A percentile compares a stretch with the other conserved stretches of the same genome.
phyloP scores from a whole-genome alignment of 2,888 invertebrate genomes.

The Palloptera scutellata region DNA sequence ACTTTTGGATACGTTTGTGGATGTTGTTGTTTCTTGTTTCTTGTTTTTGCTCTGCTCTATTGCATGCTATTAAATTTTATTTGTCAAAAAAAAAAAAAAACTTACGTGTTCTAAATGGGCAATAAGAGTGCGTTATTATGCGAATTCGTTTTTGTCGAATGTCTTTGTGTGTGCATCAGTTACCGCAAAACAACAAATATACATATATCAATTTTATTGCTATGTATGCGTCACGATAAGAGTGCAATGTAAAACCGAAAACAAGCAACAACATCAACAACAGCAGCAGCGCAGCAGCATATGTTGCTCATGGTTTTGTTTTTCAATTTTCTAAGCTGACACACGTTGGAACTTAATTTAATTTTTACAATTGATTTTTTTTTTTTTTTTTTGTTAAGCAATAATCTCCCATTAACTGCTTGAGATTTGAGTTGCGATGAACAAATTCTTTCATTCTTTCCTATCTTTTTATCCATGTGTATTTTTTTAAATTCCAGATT shows the following conservation, averaged over 20 bases:
- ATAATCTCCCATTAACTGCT: no score
- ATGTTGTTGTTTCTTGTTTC: constrained; percentile 8
- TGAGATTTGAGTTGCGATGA: no score
- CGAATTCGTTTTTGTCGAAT: neutral
- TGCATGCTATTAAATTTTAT: constrained; percentile 54
- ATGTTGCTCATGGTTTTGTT: constrained; percentile 36
- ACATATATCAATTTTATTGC: constrained; percentile 57
- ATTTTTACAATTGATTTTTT: no score
- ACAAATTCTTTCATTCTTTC: no score
- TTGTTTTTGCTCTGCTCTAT: constrained; percentile 12
- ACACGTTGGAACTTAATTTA: no score
- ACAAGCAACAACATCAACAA: neutral
- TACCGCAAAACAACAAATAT: constrained; percentile 33
- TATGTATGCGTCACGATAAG: constrained; percentile 27
- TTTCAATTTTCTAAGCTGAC: neutral
- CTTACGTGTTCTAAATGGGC: constrained; percentile 55
- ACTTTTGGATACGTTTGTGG: constrained; percentile 7
- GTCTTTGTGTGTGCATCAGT: constrained; percentile 5
- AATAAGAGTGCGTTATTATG: constrained; percentile 47
- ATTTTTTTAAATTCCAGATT: no score
- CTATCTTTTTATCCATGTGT: no score
- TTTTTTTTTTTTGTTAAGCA: no score
- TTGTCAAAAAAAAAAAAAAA: constrained; percentile 14
- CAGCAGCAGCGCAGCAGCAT: constrained; percentile 36
- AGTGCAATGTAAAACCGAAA: neutral